Conservation (phyloP, 2,888 invertebrate genomes). For the Cantharis rufa region DNA sequence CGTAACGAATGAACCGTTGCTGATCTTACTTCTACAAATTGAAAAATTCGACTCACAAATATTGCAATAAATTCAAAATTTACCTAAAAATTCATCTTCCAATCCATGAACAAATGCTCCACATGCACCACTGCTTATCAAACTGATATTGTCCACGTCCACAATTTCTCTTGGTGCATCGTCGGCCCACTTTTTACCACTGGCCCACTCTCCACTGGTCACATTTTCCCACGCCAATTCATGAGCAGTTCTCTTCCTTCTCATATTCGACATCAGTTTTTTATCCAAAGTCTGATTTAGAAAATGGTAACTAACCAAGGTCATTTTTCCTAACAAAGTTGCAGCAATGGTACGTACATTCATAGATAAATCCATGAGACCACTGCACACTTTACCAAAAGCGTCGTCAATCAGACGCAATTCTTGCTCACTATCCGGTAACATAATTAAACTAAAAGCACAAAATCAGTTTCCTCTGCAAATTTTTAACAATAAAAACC, state of each 20-base stretch:
- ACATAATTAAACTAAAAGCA: slow-evolving; percentile 64
- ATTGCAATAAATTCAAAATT: not conserved
- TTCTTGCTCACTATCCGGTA: slow-evolving; percentile 78
- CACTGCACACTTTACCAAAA: slow-evolving; percentile 91
- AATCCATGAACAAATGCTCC: slow-evolving; percentile 98
- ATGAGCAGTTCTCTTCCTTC: slow-evolving; percentile 76
- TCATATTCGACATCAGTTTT: slow-evolving; percentile 94
- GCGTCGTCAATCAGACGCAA: slow-evolving; percentile 93
- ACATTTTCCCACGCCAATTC: slow-evolving; percentile 83
- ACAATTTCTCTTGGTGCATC: slow-evolving; percentile 77
- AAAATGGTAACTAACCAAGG: slow-evolving; percentile 84
- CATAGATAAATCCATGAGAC: slow-evolving; percentile 90
- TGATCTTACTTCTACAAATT: slow-evolving; percentile 80
- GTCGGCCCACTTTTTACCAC: slow-evolving; percentile 87
- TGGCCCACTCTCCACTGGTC: slow-evolving; percentile 87
- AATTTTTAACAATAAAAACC: slow-evolving; percentile 30
- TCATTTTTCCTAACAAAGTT: slow-evolving; percentile 83
- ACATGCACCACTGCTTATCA: slow-evolving; percentile 93
- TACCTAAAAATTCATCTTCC: slow-evolving; percentile 93
- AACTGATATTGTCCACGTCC: slow-evolving; percentile 73
- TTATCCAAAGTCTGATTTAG: slow-evolving; percentile 96
- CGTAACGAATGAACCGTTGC: slow-evolving; percentile 95
- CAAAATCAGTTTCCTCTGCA: not conserved
- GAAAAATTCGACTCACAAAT: not conserved
- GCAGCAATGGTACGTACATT: slow-evolving; percentile 86